A percentile compares a stretch with the other conserved stretches of the same genome.
phyloP scores from a whole-genome alignment of 2,888 invertebrate species.

The Diplolepis rosae region DNA sequence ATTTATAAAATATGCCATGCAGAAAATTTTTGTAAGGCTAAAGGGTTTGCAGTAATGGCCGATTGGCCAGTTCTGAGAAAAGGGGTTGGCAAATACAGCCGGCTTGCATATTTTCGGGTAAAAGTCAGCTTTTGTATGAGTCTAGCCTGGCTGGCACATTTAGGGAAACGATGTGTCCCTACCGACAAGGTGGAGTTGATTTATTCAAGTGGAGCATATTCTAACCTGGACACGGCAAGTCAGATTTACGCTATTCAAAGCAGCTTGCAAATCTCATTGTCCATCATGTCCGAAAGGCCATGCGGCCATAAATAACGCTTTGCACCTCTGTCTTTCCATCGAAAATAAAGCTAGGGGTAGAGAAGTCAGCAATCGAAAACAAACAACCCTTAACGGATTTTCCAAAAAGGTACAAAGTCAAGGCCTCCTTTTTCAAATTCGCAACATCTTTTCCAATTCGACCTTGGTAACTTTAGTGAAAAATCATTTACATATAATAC shows the following conservation, averaged over 20 bases:
- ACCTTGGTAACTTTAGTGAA: background rate
- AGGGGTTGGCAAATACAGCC: conserved; percentile 5
- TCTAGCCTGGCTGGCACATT: background rate
- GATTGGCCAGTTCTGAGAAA: conserved; percentile 7
- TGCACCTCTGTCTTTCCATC: conserved; percentile 17
- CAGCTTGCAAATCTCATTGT: conserved; percentile 37
- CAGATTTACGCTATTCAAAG: conserved; percentile 40
- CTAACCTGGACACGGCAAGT: conserved; percentile 11
- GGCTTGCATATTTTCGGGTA: background rate
- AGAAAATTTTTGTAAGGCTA: background rate
- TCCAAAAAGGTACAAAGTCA: background rate
- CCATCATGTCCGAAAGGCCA: background rate
- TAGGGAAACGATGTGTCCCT: background rate
- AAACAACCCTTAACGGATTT: conserved; percentile 14
- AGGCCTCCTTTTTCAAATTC: conserved; percentile 8
- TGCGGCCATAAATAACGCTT: conserved; percentile 7
- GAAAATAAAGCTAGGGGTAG: background rate
- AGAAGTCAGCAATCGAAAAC: background rate
- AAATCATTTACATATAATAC: too few relatives aligned
- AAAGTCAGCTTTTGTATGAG: conserved; percentile 11
- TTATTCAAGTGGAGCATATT: conserved; percentile 64
- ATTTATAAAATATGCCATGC: background rate
- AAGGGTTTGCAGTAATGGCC: background rate
- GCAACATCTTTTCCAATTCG: conserved; percentile 1
- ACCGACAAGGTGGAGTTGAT: conserved; percentile 45